Conservation (phyloP, 1,140 invertebrate species). For the Steinernema feltiae region DNA sequence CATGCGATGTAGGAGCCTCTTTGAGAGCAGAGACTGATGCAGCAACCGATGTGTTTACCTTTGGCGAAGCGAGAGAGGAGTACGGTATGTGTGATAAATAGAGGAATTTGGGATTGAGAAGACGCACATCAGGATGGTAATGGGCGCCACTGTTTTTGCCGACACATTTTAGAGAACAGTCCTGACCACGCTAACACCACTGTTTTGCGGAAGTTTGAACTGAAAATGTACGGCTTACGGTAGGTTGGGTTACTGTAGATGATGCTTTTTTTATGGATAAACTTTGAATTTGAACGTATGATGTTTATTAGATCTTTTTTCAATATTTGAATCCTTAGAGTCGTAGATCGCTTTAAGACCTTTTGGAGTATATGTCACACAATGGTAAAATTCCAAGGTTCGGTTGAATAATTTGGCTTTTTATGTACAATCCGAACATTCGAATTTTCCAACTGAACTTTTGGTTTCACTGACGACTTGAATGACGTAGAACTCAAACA, state of each 20-base stretch:
- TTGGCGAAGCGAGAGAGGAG: not conserved
- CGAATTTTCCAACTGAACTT: too few species aligned
- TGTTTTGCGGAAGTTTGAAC: not conserved
- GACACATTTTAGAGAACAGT: not conserved
- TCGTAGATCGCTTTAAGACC: too few species aligned
- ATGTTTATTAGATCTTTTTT: not conserved
- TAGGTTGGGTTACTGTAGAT: not conserved
- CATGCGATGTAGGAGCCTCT: not conserved
- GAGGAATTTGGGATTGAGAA: not conserved
- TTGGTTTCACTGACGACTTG: too few species aligned
- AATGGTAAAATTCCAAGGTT: too few species aligned
- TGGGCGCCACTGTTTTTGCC: not conserved
- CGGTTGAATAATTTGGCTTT: too few species aligned
- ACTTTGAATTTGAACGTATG: too few species aligned
- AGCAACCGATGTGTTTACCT: not conserved
- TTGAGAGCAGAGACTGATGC: not conserved
- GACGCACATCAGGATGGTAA: not conserved
- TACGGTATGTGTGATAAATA: not conserved
- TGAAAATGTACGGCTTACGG: not conserved
- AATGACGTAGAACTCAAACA: too few species aligned
- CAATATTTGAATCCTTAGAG: not conserved
- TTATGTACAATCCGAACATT: too few species aligned
- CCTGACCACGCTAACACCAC: not conserved
- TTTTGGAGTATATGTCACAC: too few species aligned
- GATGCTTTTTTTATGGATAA: too few species aligned